A percentile compares a stretch with the other conserved stretches of the same genome.
phyloP scores from a whole-genome alignment of 2,797 vertebrate species.

The Intellagama lesueurii region DNA sequence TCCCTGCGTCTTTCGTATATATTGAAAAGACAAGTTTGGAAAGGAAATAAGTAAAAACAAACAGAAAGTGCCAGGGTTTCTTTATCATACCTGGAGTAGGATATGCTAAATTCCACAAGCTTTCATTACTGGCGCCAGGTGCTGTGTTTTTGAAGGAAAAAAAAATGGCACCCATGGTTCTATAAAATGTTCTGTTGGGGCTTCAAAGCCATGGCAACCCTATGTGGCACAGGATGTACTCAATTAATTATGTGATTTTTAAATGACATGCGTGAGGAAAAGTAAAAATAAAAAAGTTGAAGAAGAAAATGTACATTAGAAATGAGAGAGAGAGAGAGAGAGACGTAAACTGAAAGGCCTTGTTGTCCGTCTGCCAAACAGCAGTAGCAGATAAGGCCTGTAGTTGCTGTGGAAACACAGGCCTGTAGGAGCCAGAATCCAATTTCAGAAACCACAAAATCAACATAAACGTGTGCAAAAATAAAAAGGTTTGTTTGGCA shows the following conservation, averaged over 20 bases:
- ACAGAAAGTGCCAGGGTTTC: slow-evolving; percentile 79
- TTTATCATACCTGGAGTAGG: slow-evolving; percentile 83
- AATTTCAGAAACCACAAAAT: slow-evolving; percentile 97
- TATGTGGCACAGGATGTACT: slow-evolving; percentile 83
- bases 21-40: slow-evolving; percentile 79
- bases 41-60: slow-evolving; percentile 82
- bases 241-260: slow-evolving; percentile 86
- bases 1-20: slow-evolving; percentile 78
- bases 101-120: slow-evolving; percentile 73
- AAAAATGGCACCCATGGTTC: slow-evolving; percentile 77
- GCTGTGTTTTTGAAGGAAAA: slow-evolving; percentile 47
- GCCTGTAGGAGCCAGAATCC: slow-evolving; percentile 92
- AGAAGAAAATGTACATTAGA: slow-evolving; percentile 70
- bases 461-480: slow-evolving; percentile 93
- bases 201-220: slow-evolving; percentile 82
- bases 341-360: slow-evolving; percentile 86
- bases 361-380: slow-evolving; percentile 88
- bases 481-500: slow-evolving; percentile 89
- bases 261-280: slow-evolving; percentile 83
- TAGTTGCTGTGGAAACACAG: slow-evolving; percentile 90
- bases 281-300: slow-evolving; percentile 66
- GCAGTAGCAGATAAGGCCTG: slow-evolving; percentile 92
- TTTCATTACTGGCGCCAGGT: slow-evolving; percentile 75
- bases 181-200: slow-evolving; percentile 82
- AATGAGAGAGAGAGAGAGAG: slow-evolving; percentile 23